Base-by-base conservation (phyloP, 1,140 invertebrate genomes). In the Trinorchestia longiramus region DNA sequence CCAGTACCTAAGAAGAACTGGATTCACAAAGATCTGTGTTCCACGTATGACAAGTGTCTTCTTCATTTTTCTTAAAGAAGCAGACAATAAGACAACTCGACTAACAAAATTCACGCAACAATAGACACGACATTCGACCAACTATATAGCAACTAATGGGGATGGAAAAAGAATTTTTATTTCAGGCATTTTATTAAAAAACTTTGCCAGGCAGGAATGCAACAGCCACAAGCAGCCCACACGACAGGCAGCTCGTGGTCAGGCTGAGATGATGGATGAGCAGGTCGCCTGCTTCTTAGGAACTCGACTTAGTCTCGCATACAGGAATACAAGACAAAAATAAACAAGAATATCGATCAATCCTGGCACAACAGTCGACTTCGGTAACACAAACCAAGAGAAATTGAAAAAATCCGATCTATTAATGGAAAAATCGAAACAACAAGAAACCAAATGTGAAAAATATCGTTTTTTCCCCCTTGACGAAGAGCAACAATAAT, bases 131-230 rank as follows among this genome's bases (percentile, higher is more conserved):
- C 1, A n/a, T n/a, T n/a, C n/a, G n/a, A n/a, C n/a, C n/a, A n/a
- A n/a, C 1, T 36, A 77, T 36, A 23, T 77, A 3, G 62, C 28
- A 77, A 23, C 62, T 3, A 36, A 77, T 77, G 15, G 28, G 62
- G 36, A 19, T 53, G 36, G 88, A 90, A 42, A 42, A 87, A 87
- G 4, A 90, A 36, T 42, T 3, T 3, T 90, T 43, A 90, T 28
- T 90, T 90, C 88, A 90, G 88, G 41, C 28, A 90, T 90, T 90
- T 90, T 90, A 90, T 90, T 90, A 90, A 90, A 90, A 90, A 90
- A 42, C 88, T 43, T 90, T 42, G 88, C 88, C n/a, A 77, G 62
- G 62, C 62, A 77, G 88, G 88, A 90, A 90, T 90, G 88, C 88
- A 90, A 43, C 36, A 42, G n/a, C 88, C 42, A 43, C 88, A 77